Evolutionary conservation across 2,797 vertebrate genomes (phyloP), one percentile per base, ranked within the genome.

Genomic region (Muscicapa striata): DNA sequence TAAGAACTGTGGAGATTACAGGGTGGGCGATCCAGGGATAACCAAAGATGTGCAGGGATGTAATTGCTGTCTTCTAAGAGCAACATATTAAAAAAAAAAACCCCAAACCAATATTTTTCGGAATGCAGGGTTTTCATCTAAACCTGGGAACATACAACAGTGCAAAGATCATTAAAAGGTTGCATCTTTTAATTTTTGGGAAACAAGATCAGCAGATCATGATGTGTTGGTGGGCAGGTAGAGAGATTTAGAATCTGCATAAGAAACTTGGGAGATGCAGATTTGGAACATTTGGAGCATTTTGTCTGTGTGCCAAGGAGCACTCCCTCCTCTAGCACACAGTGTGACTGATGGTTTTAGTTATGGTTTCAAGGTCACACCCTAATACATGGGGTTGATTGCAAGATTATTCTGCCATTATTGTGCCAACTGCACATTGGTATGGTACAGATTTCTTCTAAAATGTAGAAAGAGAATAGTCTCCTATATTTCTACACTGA

Each of bases 261-360:
- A 48, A 1, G 0, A 51, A 72, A 18, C 16, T 6, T 2, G 1
- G 8, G 16, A 51, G 46, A 38, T 2, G 20, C 6, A 45, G 32
- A 30, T 49, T 32, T 32, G 51, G 51, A 51, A 32, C 5, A 29
- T 55, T 69, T 63, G 52, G 55, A 87, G 46, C 3, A 11, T 63
- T 34, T 66, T 76, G 52, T 38, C 45, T 59, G 12, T 9, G 9
- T 68, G 49, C 64, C 63, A 79, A 52, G 64, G 49, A 82, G 15
- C 38, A 46, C 29, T 85, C 23, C 29, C 34, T 82, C 43, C 36
- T 69, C 13, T 13, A 68, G 29, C 15, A 57, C 22, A 40, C 19
- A 23, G 29, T 18, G 14, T 27, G 52, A 55, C 32, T 36, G 49
- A 36, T 52, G 40, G 62, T 32, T 90, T 68, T 55, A 12, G 15